Conservation (phyloP, 2,888 invertebrate genomes). For the Atethmia centrago region DNA sequence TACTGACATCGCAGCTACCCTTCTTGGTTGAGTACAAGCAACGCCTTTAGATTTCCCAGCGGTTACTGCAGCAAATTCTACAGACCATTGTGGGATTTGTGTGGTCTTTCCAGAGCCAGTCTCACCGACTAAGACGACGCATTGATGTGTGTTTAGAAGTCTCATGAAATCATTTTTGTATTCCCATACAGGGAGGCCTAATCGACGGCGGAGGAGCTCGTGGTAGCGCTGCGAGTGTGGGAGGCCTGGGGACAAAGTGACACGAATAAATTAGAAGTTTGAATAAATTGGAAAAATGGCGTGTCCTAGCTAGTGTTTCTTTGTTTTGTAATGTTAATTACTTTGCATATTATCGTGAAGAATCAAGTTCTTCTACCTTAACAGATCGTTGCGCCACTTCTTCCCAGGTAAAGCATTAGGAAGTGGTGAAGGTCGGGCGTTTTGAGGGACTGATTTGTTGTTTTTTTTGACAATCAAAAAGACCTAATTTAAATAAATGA, state of each 20-base stretch:
- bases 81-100: constrained; percentile 96
- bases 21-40: constrained; percentile 98
- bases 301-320: no score
- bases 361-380: neutral
- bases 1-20: constrained; percentile 99
- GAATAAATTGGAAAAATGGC: neutral
- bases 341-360: no score
- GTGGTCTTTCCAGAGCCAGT: constrained; percentile 99
- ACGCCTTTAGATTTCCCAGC: constrained; percentile 90
- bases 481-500: no score
- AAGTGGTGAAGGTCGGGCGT: no score
- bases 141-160: constrained; percentile 97
- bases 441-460: no score
- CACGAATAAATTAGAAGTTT: neutral
- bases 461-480: no score
- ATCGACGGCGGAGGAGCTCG: constrained; percentile 96
- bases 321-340: no score
- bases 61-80: constrained; percentile 84
- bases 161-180: constrained; percentile 99
- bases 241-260: constrained; percentile 85
- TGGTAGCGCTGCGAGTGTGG: constrained; percentile 97
- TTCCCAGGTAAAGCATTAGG: neutral
- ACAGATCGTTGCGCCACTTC: neutral
- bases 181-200: constrained; percentile 99
- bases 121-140: constrained; percentile 99